Percentiles rank a stretch among this genome's conserved stretches.
Evolutionary conservation across 2,113 vertebrate genomes (phyloP).

Genomic region (Tamias sibiricus): DNA sequence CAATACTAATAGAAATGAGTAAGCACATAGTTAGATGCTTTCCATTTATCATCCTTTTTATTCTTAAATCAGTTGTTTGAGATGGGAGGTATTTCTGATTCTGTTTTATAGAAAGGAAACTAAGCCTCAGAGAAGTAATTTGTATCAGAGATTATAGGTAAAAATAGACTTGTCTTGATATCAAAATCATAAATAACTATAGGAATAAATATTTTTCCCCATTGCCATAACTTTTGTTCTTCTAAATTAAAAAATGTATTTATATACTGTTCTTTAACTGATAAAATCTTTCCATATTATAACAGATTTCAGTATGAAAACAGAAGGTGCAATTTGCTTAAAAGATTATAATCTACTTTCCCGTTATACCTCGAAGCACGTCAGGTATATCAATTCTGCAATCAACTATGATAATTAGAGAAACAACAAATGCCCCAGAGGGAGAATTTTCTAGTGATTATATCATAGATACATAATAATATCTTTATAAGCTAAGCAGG

Average conservation of each 20-base stretch:
- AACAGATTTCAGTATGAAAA: conserved; percentile 14
- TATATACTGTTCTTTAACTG: conserved; percentile 19
- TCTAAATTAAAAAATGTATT: conserved; percentile 42
- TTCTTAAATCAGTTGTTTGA: not conserved
- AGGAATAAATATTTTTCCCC: conserved; percentile 46
- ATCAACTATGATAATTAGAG: conserved; percentile 82
- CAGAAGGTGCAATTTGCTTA: conserved; percentile 44
- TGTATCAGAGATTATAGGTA: not conserved
- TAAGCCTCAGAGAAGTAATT: conserved; percentile 20
- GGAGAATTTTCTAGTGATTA: conserved; percentile 87
- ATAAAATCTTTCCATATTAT: not conserved
- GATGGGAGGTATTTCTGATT: not conserved
- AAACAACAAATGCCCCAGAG: conserved; percentile 82
- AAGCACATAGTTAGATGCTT: not conserved
- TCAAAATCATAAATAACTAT: conserved; percentile 37
- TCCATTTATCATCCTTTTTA: not conserved
- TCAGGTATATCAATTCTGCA: conserved; percentile 72
- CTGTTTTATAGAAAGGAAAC: not conserved
- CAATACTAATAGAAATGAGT: not conserved
- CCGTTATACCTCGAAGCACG: conserved; percentile 81
- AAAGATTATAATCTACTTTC: conserved; percentile 81
- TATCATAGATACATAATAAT: conserved; percentile 85
- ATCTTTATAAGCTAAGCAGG: conserved; percentile 83
- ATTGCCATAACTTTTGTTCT: not conserved
- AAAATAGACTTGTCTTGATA: conserved; percentile 50